Evolutionary conservation across 1,140 invertebrate species (phyloP), one percentile per base, ranked within the genome.

Genomic region (Schlechtendalia chinensis): DNA sequence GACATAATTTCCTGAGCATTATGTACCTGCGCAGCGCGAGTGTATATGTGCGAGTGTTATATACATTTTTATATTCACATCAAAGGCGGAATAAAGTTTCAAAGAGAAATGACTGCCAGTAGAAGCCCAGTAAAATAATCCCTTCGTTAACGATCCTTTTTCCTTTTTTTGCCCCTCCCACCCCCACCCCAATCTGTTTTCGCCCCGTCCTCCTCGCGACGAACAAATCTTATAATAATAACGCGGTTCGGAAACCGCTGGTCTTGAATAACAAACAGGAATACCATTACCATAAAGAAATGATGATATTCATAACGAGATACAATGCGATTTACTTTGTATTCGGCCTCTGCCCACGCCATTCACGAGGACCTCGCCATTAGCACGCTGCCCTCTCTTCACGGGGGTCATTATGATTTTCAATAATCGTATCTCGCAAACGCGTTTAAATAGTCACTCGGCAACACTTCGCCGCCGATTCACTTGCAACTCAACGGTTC

Each of bases 11-110:
- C 63, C 45, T 56, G 61, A 39, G 61, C 16, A 81, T 67, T 81
- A 67, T 67, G 61, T 69, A 69, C 53, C 39, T 54, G 47, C 24
- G 47, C 22, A 22, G 47, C 24, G 69, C 16, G 24, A 72, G 24
- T 72, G 17, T 79, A 29, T 50, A 29, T 54, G 22, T 47, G 10
- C 22, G n/a, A 29, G 54, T 63, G 50, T 63, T 63, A 63, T 59
- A 79, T 79, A 79, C 75, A 79, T 79, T 79, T 79, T 79, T 79
- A 79, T 79, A 59, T 79, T 79, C 56, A 79, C 75, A 79, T 79
- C 75, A 79, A 79, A 79, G 75, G 39, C 75, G 22, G 75, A 63
- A 79, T 79, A 79, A 79, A 79, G 75, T 79, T 79, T 79, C 75
- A 79, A 79, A 79, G 75, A 61, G 75, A 79, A 79, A 79, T 63